Percentiles rank a stretch among this genome's conserved stretches.
Conservation (phyloP, 1,140 invertebrate species). For the Proctacanthus coquilletti region DNA sequence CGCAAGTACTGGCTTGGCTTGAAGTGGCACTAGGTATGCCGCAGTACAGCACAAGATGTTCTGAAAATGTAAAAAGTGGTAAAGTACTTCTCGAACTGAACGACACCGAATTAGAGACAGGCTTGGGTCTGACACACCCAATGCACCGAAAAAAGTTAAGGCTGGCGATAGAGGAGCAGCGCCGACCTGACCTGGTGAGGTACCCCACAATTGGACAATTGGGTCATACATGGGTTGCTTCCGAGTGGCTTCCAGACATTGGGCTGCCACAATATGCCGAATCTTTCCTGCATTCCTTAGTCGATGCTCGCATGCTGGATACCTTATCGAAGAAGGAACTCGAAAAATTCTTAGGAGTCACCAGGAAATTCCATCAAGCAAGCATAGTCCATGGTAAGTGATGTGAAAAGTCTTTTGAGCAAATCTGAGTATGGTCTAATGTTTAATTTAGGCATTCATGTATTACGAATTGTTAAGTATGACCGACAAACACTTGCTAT, state of each 20-base stretch:
- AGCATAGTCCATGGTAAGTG: conserved; percentile 70
- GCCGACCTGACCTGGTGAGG: conserved; percentile 66
- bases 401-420: neutral
- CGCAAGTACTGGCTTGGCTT: conserved; percentile 84
- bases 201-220: conserved; percentile 75
- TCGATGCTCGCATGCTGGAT: conserved; percentile 83
- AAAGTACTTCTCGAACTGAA: conserved; percentile 83
- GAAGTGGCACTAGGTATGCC: conserved; percentile 88
- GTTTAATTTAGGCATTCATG: conserved; percentile 45
- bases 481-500: conserved; percentile 80
- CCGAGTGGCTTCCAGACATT: conserved; percentile 80
- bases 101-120: conserved; percentile 74
- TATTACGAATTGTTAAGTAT: conserved; percentile 80
- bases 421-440: neutral
- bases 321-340: conserved; percentile 85
- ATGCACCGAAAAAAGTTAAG: conserved; percentile 85
- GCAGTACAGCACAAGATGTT: conserved; percentile 74
- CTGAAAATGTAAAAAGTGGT: conserved; percentile 87
- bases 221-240: conserved; percentile 80
- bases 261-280: conserved; percentile 79
- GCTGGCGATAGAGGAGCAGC: conserved; percentile 84
- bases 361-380: conserved; percentile 82
- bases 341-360: conserved; percentile 80
- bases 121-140: conserved; percentile 72
- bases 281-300: conserved; percentile 74